Evolutionary conservation across 2,888 invertebrate genomes (phyloP).

Genomic region (Gymnoscelis rufifasciata): DNA sequence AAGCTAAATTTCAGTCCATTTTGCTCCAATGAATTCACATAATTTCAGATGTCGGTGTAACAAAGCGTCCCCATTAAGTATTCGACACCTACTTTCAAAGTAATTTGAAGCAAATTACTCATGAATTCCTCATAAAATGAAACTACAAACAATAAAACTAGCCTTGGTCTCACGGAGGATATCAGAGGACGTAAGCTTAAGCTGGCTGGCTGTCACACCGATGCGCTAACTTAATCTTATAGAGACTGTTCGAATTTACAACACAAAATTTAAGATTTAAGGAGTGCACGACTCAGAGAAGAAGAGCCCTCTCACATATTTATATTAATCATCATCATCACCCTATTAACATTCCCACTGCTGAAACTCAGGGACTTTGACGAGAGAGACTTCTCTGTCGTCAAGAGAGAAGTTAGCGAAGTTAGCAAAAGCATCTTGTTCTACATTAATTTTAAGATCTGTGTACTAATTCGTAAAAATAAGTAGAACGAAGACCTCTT

Average conservation of each 20-base stretch:
- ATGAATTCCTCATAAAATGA: slow-evolving; percentile 52
- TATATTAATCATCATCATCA: too few species aligned
- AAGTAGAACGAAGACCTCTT: too few species aligned
- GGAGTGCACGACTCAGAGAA: too few species aligned
- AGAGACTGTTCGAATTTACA: background rate
- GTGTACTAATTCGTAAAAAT: too few species aligned
- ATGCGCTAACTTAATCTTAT: slow-evolving; percentile 16
- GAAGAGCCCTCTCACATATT: too few species aligned
- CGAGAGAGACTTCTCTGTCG: too few species aligned
- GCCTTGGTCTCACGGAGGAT: slow-evolving; percentile 49
- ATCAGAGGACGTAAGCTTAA: slow-evolving; percentile 52
- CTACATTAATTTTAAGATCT: too few species aligned
- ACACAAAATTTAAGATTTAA: background rate
- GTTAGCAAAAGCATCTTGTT: too few species aligned
- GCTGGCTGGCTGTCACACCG: slow-evolving; percentile 41
- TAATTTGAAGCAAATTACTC: slow-evolving; percentile 40
- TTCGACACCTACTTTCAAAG: slow-evolving; percentile 34
- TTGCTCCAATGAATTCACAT: slow-evolving; percentile 5
- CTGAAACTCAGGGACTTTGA: too few species aligned
- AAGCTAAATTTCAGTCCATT: background rate
- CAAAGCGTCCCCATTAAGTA: slow-evolving; percentile 27
- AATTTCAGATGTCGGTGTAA: slow-evolving; percentile 16
- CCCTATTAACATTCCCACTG: too few species aligned
- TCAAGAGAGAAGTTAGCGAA: too few species aligned
- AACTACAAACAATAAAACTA: slow-evolving; percentile 64